Percentiles rank a stretch among this genome's conserved stretches.
phyloP scores from a whole-genome alignment of 2,113 vertebrate genomes.

The Mesoclemmys tuberculata region DNA sequence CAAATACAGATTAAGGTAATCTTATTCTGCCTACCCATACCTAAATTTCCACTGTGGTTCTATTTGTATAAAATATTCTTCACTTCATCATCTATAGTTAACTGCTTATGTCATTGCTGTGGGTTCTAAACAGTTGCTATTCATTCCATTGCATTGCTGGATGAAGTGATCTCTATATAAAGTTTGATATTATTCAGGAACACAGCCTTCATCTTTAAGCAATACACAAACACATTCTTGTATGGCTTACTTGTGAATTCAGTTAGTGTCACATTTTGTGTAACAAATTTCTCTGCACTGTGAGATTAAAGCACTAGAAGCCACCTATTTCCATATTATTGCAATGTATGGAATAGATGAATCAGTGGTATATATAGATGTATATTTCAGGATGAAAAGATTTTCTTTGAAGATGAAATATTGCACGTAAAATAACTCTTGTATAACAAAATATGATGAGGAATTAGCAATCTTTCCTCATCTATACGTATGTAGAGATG shows the following conservation, averaged over 20 bases:
- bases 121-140: background rate
- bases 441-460: background rate
- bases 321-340: background rate
- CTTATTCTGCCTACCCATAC: background rate
- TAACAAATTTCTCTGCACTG: background rate
- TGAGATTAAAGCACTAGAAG: background rate
- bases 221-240: background rate
- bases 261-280: background rate
- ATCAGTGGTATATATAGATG: rapidly evolving
- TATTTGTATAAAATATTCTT: background rate
- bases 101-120: background rate
- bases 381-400: background rate
- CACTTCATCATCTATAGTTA: background rate
- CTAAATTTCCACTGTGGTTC: background rate
- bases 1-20: background rate
- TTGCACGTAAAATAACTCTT: background rate
- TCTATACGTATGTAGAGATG: background rate
- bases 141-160: background rate
- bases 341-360: background rate
- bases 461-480: background rate
- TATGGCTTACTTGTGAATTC: background rate
- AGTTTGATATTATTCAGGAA: background rate
- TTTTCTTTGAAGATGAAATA: background rate
- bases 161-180: background rate
- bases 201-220: background rate